Percentiles rank a stretch among this genome's conserved stretches.
Conservation (phyloP, 2,888 invertebrate species). For the Enoplolaimus lenunculus region DNA sequence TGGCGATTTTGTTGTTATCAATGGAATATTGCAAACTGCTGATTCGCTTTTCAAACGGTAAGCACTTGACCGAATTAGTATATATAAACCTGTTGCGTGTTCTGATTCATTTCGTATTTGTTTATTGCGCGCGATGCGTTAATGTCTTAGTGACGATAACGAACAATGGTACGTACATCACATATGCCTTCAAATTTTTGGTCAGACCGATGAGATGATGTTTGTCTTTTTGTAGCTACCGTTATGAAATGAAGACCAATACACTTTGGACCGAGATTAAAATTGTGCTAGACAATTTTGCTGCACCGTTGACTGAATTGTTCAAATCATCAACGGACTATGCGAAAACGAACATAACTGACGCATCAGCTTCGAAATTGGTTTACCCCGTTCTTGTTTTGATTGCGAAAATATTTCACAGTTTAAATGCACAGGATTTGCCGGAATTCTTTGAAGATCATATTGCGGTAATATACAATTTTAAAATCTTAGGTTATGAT, state of each 20-base stretch:
- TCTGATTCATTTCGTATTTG: too few species aligned
- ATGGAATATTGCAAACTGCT: constrained; percentile 81
- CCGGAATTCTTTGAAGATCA: constrained; percentile 88
- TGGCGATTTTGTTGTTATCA: constrained; percentile 83
- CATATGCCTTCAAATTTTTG: too few species aligned
- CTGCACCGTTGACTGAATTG: constrained; percentile 78
- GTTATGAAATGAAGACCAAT: constrained; percentile 87
- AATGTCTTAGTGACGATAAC: too few species aligned
- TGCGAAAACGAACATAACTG: constrained; percentile 59
- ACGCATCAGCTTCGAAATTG: constrained; percentile 63
- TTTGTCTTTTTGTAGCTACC: constrained; percentile 55
- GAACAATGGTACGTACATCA: too few species aligned
- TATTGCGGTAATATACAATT: too few species aligned
- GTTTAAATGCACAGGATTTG: constrained; percentile 87
- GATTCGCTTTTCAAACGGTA: constrained; percentile 76
- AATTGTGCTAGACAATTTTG: constrained; percentile 80
- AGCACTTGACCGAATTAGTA: too few species aligned
- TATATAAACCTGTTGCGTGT: too few species aligned
- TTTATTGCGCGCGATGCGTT: too few species aligned
- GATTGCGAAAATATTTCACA: constrained; percentile 87
- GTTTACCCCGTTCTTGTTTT: constrained; percentile 75
- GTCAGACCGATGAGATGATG: too few species aligned
- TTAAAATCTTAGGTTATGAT: too few species aligned
- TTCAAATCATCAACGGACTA: constrained; percentile 73
- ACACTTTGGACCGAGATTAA: constrained; percentile 90